Conservation (phyloP, 2,888 invertebrate genomes). For the Ornithoptera priamus region DNA sequence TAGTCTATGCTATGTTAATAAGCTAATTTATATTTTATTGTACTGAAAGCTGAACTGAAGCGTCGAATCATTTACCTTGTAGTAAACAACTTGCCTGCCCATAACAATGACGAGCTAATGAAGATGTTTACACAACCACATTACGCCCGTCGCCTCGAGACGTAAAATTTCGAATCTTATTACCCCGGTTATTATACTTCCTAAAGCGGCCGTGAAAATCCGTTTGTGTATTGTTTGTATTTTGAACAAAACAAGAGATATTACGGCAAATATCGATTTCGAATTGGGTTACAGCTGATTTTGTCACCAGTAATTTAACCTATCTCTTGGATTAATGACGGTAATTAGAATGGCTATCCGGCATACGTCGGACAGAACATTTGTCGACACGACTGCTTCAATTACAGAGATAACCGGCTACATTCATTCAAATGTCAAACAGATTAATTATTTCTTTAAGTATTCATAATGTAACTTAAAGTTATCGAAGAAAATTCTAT, state of each 20-base stretch:
- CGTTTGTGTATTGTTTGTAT: background rate
- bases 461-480: background rate
- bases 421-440: slow-evolving; percentile 30
- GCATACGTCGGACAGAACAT: slow-evolving; percentile 58
- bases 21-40: no score
- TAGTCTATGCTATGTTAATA: no score
- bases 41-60: no score
- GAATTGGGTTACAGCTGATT: slow-evolving; percentile 40
- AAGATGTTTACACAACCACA: no score
- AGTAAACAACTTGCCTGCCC: no score
- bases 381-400: slow-evolving; percentile 65
- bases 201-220: no score
- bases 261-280: background rate
- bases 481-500: background rate
- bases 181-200: no score
- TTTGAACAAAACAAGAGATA: background rate
- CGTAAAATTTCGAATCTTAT: no score
- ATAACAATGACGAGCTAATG: no score
- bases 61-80: no score
- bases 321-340: slow-evolving; percentile 58
- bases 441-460: slow-evolving; percentile 1
- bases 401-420: slow-evolving; percentile 58
- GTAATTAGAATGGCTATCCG: slow-evolving; percentile 61
- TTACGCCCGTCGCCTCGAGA: no score
- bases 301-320: slow-evolving; percentile 53